Evolutionary conservation across 30 jellyfish, hydroid and myxozoan genomes (phyloP), one percentile per base, ranked within the genome.

Genomic region (Hydra vulgaris): DNA sequence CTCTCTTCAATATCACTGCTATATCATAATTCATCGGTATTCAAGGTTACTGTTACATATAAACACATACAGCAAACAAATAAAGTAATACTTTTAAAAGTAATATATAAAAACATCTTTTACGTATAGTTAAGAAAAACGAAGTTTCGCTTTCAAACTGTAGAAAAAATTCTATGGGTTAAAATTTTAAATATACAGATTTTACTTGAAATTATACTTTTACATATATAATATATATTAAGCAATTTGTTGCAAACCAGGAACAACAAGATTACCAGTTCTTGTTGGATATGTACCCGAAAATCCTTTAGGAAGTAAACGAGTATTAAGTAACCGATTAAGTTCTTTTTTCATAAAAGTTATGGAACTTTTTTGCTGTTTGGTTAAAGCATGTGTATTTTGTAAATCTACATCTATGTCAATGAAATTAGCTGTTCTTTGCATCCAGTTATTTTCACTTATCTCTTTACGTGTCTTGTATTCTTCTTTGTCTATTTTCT

Each of bases 241-340:
- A 40, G 8, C 61, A 5, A 5, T 5, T 40, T 40, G 12, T 40
- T 40, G 61, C 75, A 68, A 68, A 3, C 75, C 75, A 68, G 75
- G 75, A 23, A 23, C 27, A 68, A 78, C 77, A 74, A 89, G 71
- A 27, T 55, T 53, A n/a, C 97, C 97, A 18, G 89, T 72, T 76
- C 80, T 81, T 17, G 97, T 89, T 21, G 94, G 95, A 79, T 80
- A 89, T 0, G 92, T 56, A 23, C 95, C 97, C 0, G 97, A 89
- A 71, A 89, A 89, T 20, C 97, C 97, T 66, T 78, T 82, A 24
- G 97, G 97, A 18, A 89, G 78, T 21, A 89, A 53, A 1, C 88
- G 89, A 7, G 21, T 77, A 66, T 84, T 86, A 21, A 89, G 53
- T 25, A 89, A 23, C 55, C 22, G 24, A 23, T 75, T 67, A 66